Evolutionary conservation across 2,113 vertebrate genomes (phyloP).

Genomic region (Daubentonia madagascariensis): DNA sequence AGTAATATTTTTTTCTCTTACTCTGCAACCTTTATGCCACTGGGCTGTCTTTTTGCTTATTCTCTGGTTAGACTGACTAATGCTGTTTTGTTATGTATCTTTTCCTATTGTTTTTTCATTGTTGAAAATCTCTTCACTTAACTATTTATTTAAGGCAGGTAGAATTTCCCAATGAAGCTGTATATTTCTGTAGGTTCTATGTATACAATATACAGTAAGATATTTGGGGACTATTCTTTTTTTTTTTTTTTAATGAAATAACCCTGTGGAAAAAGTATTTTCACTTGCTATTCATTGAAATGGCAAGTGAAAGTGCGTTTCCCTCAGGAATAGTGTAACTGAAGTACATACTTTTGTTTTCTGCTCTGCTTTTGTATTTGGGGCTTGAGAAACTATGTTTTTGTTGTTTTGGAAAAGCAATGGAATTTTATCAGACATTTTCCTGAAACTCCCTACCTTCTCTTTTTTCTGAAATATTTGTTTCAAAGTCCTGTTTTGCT

Average conservation of each 20-base stretch:
- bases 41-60: constrained; percentile 54
- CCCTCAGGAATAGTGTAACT: background rate
- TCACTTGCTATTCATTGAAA: background rate
- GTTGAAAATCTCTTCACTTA: constrained; percentile 69
- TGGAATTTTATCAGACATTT: constrained; percentile 62
- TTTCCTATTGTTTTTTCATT: constrained; percentile 66
- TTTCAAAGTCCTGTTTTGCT: constrained; percentile 36
- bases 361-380: constrained; percentile 35
- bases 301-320: background rate
- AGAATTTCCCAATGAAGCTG: constrained; percentile 30
- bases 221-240: background rate
- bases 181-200: rapidly evolving
- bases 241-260: background rate
- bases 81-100: constrained; percentile 59
- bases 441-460: constrained; percentile 57
- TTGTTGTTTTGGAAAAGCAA: constrained; percentile 37
- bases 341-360: background rate
- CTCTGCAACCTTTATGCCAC: background rate
- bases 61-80: constrained; percentile 52
- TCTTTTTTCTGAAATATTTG: constrained; percentile 58
- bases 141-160: constrained; percentile 64
- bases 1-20: background rate
- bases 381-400: constrained; percentile 35
- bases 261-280: background rate
- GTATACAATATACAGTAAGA: background rate